Conservation (phyloP, 2,113 vertebrate species). For the Hippocampus mohnikei region DNA sequence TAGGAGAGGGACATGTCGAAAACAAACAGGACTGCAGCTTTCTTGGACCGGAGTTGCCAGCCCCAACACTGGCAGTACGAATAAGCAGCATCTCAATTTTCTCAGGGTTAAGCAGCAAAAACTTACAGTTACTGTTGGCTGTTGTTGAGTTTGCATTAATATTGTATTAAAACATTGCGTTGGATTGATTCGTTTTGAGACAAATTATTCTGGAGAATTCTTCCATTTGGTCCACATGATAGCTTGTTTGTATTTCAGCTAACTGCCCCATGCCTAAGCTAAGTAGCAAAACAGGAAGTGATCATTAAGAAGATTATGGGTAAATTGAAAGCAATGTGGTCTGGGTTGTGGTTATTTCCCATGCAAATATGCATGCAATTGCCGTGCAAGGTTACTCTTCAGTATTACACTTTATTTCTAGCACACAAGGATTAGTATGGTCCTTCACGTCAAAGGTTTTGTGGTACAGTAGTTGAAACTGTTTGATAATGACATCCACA, state of each 20-base stretch:
- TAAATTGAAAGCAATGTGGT: constrained; percentile 26
- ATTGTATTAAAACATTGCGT: too few species aligned
- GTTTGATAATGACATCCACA: constrained; percentile 27
- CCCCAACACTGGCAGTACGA: too few species aligned
- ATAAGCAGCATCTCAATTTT: too few species aligned
- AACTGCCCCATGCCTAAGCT: background rate
- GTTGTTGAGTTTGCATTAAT: too few species aligned
- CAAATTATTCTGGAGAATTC: background rate
- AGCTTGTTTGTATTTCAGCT: background rate
- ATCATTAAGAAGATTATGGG: constrained; percentile 40
- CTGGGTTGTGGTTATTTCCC: constrained; percentile 21
- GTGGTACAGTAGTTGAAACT: constrained; percentile 7
- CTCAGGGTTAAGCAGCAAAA: too few species aligned
- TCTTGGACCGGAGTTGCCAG: too few species aligned
- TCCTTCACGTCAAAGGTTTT: background rate
- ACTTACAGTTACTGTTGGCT: too few species aligned
- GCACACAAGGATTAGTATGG: constrained; percentile 16
- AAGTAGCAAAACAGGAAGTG: constrained; percentile 54
- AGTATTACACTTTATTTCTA: constrained; percentile 13
- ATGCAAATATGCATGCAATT: constrained; percentile 13
- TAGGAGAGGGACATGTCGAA: too few species aligned
- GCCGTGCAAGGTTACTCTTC: constrained; percentile 16
- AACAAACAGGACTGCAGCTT: too few species aligned
- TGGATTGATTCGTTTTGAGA: background rate
- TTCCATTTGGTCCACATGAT: background rate